Percentiles rank a stretch among this genome's conserved stretches.
Conservation (phyloP, 2,797 vertebrate species). For the Apogon talboti region DNA sequence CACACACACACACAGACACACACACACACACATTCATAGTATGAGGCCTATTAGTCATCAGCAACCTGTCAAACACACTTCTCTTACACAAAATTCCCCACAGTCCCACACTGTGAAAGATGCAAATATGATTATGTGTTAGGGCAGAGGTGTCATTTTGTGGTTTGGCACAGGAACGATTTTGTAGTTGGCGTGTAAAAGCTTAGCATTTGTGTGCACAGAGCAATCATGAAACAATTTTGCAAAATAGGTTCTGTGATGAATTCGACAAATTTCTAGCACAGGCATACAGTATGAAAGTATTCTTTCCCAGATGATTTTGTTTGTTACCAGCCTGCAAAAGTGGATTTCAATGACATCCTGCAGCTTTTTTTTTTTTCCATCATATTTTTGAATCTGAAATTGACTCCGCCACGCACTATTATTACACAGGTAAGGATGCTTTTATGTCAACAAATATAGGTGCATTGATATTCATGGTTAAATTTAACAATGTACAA, state of each 20-base stretch:
- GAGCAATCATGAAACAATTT: constrained; percentile 25
- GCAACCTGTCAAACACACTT: constrained; percentile 43
- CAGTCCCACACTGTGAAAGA: constrained; percentile 35
- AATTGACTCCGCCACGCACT: background rate
- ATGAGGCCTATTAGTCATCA: constrained; percentile 51
- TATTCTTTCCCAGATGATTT: constrained; percentile 12
- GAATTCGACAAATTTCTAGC: constrained; percentile 1
- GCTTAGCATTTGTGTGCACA: constrained; percentile 5
- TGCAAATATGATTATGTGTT: constrained; percentile 29
- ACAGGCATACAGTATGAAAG: constrained; percentile 5
- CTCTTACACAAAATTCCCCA: constrained; percentile 22
- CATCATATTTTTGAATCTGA: constrained; percentile 14
- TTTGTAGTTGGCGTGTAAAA: constrained; percentile 23
- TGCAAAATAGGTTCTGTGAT: background rate
- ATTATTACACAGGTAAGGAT: background rate
- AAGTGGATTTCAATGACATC: constrained; percentile 4
- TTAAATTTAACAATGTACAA: background rate
- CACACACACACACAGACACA: constrained; percentile 55
- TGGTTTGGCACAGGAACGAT: constrained; percentile 24
- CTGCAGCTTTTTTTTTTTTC: background rate
- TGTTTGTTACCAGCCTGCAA: constrained; percentile 13
- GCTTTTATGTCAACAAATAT: background rate
- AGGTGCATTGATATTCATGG: background rate
- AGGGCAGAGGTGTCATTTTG: constrained; percentile 38
- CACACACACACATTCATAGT: constrained; percentile 35